phyloP scores from a whole-genome alignment of 2,888 invertebrate species.

The Willowsia nigromaculata region DNA sequence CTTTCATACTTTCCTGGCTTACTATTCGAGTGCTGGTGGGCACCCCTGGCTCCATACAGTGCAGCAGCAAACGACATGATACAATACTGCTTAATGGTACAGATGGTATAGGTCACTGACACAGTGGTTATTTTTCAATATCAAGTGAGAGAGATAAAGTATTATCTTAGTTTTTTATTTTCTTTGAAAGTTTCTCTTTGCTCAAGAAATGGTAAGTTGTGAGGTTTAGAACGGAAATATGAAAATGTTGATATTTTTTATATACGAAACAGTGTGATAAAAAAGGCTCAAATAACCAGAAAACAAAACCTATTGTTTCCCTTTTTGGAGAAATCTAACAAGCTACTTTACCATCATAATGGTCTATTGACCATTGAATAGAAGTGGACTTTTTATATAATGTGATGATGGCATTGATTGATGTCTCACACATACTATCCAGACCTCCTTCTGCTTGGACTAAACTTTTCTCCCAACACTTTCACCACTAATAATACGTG shows the following conservation, averaged over 20 bases:
- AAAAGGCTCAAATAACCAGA: neutral
- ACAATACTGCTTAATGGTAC: too few species aligned
- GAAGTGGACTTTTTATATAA: neutral
- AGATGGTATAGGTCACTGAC: neutral
- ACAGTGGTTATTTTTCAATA: neutral
- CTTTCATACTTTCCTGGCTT: constrained; percentile 35
- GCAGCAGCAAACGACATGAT: constrained; percentile 64
- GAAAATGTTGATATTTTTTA: neutral
- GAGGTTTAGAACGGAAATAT: neutral
- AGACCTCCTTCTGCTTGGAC: neutral
- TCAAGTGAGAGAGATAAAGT: too few species aligned
- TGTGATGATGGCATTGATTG: constrained; percentile 5
- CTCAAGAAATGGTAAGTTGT: neutral
- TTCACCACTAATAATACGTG: neutral
- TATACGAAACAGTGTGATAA: neutral
- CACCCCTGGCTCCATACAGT: neutral
- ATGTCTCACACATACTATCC: neutral
- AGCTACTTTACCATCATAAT: neutral
- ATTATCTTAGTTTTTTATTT: neutral
- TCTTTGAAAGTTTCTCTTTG: neutral
- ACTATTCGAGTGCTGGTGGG: neutral
- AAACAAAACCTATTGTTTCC: neutral
- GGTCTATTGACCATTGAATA: neutral
- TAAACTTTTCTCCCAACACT: neutral
- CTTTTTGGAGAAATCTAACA: neutral